These are phyloP conservation scores for Acanthoscelides obtectus DNA, from an alignment of 2,888 invertebrate genomes.

Conservation along the genomic window DNA sequence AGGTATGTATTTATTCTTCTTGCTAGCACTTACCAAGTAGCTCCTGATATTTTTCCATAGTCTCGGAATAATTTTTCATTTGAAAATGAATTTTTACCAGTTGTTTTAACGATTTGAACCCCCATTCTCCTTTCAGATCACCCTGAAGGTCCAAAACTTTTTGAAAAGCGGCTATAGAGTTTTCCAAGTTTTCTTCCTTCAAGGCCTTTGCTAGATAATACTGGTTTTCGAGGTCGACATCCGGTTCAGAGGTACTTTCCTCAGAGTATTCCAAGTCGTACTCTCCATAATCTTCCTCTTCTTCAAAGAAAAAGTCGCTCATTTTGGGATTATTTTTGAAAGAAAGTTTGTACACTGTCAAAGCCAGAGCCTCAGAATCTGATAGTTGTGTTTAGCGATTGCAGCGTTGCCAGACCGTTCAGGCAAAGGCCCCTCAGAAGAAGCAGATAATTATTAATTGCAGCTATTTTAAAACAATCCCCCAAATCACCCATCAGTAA, in stretches of 20 bases:
- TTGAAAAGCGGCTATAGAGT: constrained; percentile 87
- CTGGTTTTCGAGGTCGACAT: constrained; percentile 98
- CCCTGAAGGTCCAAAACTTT: constrained; percentile 94
- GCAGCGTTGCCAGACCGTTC: too few relatives aligned
- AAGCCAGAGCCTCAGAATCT: too few relatives aligned
- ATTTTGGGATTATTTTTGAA: too few relatives aligned
- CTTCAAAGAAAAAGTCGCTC: constrained; percentile 57
- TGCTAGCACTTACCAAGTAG: constrained; percentile 67
- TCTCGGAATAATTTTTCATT: constrained; percentile 73
- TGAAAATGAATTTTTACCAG: constrained; percentile 99
- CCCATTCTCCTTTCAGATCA: constrained; percentile 99
- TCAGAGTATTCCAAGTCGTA: constrained; percentile 98
- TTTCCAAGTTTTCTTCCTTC: constrained; percentile 82
- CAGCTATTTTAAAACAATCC: too few relatives aligned
- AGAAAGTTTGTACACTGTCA: too few relatives aligned
- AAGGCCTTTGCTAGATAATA: constrained; percentile 98
- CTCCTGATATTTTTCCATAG: constrained; percentile 70
- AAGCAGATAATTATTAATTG: too few relatives aligned
- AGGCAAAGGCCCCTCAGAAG: too few relatives aligned
- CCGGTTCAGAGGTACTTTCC: constrained; percentile 97
- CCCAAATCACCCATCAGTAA: too few relatives aligned
- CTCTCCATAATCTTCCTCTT: constrained; percentile 93
- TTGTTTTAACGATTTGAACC: constrained; percentile 98
- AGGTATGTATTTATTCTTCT: too few relatives aligned
- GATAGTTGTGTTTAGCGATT: too few relatives aligned